Base-by-base conservation (phyloP, 2,797 vertebrate species). In the Coranthus polyacanthus region DNA sequence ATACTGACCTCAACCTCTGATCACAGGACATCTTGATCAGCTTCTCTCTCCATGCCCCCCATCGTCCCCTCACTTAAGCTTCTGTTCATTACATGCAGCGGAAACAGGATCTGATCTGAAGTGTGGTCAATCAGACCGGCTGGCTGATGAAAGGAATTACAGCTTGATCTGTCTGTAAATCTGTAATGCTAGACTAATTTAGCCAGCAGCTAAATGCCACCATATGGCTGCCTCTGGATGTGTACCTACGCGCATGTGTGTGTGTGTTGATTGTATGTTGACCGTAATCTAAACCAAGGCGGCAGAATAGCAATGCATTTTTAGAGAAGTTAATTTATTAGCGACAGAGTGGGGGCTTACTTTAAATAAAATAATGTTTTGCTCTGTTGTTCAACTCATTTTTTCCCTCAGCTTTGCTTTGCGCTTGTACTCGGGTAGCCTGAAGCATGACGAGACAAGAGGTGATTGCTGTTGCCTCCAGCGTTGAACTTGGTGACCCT, bases 161-260 rank as follows among this genome's bases (percentile, higher is more conserved):
- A 60, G 70, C 84, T 44, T 80, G 84, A 89, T 89, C 86, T 76
- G 83, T 82, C 73, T 84, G 79, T 83, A 85, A 89, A 86, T 89
- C 89, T 90, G 72, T 85, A 88, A 91, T 86, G 85, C 86, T 85
- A 51, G 74, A 89, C 89, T 90, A 90, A 89, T 92, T 93, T 89
- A 78, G 55, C 72, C 89, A 81, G 72, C 84, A 78, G 79, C 82
- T 91, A 91, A 92, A 91, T 89, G 88, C 80, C 79, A 82, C 85
- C 90, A 85, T 91, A 89, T 88, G 90, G 76, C 78, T 71, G 80
- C 65, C 2, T 29, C 75, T 72, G 66, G 65, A 78, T 67, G 56
- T 68, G 43, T 47, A 8, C 42, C 65, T 29, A 24, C n/a, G 9
- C 51, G 11, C 34, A n/a, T 20, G 5, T 47, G 32, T 32, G 17